Evolutionary conservation across 1,140 invertebrate species (phyloP).

Genomic region (Pomacea maculata): DNA sequence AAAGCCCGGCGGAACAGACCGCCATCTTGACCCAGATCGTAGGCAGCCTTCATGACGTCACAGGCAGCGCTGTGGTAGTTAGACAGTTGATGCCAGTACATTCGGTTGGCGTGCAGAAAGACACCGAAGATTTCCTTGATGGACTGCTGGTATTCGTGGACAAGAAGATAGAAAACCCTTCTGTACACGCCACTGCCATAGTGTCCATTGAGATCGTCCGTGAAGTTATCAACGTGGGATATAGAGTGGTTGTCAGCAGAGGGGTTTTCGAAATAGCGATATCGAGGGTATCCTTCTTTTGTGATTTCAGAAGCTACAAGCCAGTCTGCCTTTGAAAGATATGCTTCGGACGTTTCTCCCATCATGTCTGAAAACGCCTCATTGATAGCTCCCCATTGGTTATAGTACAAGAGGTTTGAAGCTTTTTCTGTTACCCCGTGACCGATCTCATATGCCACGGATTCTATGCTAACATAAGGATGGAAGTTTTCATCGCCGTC

Average conservation of each 20-base stretch:
- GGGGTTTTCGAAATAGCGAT: slow-evolving; percentile 38
- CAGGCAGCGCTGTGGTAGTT: slow-evolving; percentile 37
- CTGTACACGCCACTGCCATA: slow-evolving; percentile 43
- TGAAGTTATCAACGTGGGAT: slow-evolving; percentile 29
- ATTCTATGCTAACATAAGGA: slow-evolving; percentile 35
- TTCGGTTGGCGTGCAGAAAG: slow-evolving; percentile 41
- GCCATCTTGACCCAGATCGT: slow-evolving; percentile 34
- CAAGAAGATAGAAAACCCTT: slow-evolving; percentile 32
- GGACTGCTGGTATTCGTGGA: slow-evolving; percentile 13
- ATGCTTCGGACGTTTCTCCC: slow-evolving; percentile 42
- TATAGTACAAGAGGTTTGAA: slow-evolving; percentile 35
- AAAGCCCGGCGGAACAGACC: slow-evolving; percentile 21
- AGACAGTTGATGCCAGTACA: slow-evolving; percentile 40
- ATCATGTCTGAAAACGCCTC: slow-evolving; percentile 49
- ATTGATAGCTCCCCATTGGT: slow-evolving; percentile 41
- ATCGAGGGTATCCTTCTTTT: slow-evolving; percentile 16
- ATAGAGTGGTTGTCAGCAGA: slow-evolving; percentile 40
- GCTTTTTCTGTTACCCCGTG: slow-evolving; percentile 43
- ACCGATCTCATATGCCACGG: slow-evolving; percentile 40
- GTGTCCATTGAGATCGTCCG: slow-evolving; percentile 33
- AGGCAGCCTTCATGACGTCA: slow-evolving; percentile 41
- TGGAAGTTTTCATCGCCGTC: slow-evolving; percentile 32
- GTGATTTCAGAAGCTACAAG: slow-evolving; percentile 26
- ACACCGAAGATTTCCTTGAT: slow-evolving; percentile 33
- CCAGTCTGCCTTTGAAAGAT: slow-evolving; percentile 26